These are phyloP conservation scores for Mythimna pallens DNA, from an alignment of 2,888 invertebrate genomes.

Conservation along the genomic window DNA sequence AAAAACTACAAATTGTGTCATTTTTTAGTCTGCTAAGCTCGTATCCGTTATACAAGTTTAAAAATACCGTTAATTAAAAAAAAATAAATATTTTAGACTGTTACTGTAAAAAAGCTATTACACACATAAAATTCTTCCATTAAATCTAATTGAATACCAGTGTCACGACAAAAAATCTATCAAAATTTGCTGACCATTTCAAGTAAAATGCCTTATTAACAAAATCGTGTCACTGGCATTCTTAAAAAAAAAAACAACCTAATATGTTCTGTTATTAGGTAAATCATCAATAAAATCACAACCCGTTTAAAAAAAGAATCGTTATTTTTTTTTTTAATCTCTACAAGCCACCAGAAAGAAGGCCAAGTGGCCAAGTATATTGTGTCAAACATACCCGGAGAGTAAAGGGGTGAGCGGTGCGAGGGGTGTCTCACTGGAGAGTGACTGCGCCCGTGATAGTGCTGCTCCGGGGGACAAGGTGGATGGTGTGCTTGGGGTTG, in stretches of 20 bases:
- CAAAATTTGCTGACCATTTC: background rate
- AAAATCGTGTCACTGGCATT: slow-evolving; percentile 20
- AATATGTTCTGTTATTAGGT: slow-evolving; percentile 21
- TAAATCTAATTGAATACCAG: slow-evolving; percentile 18
- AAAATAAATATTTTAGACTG: background rate
- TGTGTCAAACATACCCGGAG: slow-evolving; percentile 79
- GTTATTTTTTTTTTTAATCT: slow-evolving; percentile 9
- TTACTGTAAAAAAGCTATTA: slow-evolving; percentile 9
- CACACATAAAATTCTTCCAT: slow-evolving; percentile 14
- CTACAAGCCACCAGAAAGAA: slow-evolving; percentile 38
- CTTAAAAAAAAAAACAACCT: background rate
- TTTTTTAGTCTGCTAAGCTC: background rate
- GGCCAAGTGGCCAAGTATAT: background rate
- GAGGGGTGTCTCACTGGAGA: slow-evolving; percentile 88
- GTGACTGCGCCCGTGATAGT: slow-evolving; percentile 85
- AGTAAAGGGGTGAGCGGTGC: slow-evolving; percentile 85
- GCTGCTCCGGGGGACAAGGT: slow-evolving; percentile 91
- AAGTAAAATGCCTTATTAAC: background rate
- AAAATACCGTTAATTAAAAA: background rate
- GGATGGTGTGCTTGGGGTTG: slow-evolving; percentile 91
- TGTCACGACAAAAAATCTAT: slow-evolving; percentile 2
- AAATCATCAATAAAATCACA: slow-evolving; percentile 9
- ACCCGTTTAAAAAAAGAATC: slow-evolving; percentile 13
- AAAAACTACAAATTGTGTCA: too few relatives aligned
- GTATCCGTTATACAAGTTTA: background rate